Base-by-base conservation (phyloP, 1,140 invertebrate species). In the Scaptomyza montana region DNA sequence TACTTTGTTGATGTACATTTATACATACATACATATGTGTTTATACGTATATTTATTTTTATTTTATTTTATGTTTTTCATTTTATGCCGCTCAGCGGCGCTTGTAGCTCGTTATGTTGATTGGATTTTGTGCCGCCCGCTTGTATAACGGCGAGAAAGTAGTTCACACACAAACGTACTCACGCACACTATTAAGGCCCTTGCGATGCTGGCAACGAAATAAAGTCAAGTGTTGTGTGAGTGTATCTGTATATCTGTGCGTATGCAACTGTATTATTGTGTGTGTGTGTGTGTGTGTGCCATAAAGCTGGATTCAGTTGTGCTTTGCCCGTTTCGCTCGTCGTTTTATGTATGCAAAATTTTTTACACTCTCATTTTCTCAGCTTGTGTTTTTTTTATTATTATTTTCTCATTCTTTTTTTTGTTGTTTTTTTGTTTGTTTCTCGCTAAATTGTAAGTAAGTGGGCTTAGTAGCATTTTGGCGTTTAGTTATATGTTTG, bases 31-130 rank as follows among this genome's bases (percentile, higher is more conserved):
- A 16, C 33, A 84, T 25, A 21, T 66, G 45, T 64, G 21, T 54
- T 60, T 77, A 78, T 68, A 66, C 61, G 45, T 68, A 36, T 63
- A 62, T 78, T 16, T 76, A 76, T 87, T 81, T 81, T 78, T 85
- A 25, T 78, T 16, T 76, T 78, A 81, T 81, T 81, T 78, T 85
- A 16, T 16, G 0, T 16, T 16, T 85, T 85, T 74, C 72, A 74
- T 84, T 89, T 87, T 84, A 89, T 89, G 82, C 79, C 82, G 82
- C 84, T 89, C 82, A 87, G 75, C 87, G 78, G 71, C 89, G 87
- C 82, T 84, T 84, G 77, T 87, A 80, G 77, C 79, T 90, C 86
- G 80, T 90, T 90, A 90, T 90, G 86, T 81, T 90, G 86, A 90
- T 90, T 90, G 86, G 86, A 90, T 90, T 90, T 90, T 90, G 76